Base-by-base conservation (phyloP, 2,113 vertebrate genomes). In the Peucedramus taeniatus region DNA sequence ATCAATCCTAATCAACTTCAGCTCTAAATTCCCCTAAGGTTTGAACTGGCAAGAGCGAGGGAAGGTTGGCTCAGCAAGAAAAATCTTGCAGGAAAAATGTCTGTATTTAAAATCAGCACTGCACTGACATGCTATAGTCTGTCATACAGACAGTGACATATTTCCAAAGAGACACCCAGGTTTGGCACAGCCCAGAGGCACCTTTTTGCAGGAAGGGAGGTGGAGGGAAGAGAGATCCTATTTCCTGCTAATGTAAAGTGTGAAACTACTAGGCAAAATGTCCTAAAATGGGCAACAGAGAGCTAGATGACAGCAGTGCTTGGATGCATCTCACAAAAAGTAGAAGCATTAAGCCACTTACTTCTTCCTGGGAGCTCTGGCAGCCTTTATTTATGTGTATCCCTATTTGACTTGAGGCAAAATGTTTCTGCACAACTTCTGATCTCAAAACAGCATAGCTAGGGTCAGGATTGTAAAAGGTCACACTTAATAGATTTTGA, bases 1-100 rank as follows among this genome's bases (percentile, higher is more conserved):
- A 83, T 95, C 79, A 96, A 50, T 83, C 42, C 40, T 80, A 80
- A 95, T 93, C 82, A 95, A 13, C 60, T 91, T 93, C 83, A 91
- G 30, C 9, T 84, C 35, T 72, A 45, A 47, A 71, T 82, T 63
- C 20, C n/a, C 60, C 18, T 35, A 6, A 63, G 49, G 13, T 74
- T 23, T 90, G n/a, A 93, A 31, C 42, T 71, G 95, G 76, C 16
- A 37, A 95, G 71, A 83, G 40, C 19, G 93, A 87, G 44, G 37
- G 61, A 79, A 76, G 8, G 7, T n/a, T 83, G 35, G n/a, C 24
- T 90, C 2, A 1, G 22, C 21, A 65, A 90, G 79, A 71, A 86
- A 50, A 11, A 50, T 64, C 49, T 87, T 61, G 5, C 51, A 68
- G 40, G 37, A 17, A 61, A 89, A 85, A 65, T 59, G 18, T 47